These are phyloP conservation scores for Todiramphus saurophagus DNA, from an alignment of 2,113 vertebrate species.

Conservation along the genomic window DNA sequence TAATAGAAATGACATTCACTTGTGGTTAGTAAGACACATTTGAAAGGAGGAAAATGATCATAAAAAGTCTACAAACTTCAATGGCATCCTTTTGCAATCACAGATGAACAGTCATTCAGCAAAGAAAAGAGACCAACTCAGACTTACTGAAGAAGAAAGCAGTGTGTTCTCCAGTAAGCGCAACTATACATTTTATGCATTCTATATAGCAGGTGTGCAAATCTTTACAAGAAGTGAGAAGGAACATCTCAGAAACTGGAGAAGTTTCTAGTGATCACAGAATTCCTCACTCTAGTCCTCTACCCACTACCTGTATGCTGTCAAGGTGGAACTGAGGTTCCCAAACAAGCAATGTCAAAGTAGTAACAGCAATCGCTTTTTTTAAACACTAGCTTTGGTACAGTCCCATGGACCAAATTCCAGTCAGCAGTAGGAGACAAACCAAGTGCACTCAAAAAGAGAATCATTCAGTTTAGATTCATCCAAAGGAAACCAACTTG, in stretches of 20 bases:
- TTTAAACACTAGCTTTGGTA: not conserved
- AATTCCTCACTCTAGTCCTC: not conserved
- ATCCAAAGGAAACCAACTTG: not conserved
- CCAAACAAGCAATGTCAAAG: not conserved
- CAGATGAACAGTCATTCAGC: not conserved
- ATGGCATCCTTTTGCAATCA: not conserved
- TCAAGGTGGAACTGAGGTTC: not conserved
- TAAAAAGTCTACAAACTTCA: not conserved
- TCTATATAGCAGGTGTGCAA: fast-evolving
- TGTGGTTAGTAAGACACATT: not conserved
- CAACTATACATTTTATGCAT: not conserved
- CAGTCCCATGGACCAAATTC: not conserved
- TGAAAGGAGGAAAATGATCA: not conserved
- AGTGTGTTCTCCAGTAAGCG: not conserved
- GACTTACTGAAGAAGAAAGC: not conserved
- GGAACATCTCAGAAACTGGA: not conserved
- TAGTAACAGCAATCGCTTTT: not conserved
- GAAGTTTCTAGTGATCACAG: not conserved
- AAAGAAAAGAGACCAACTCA: not conserved
- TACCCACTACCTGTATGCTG: not conserved
- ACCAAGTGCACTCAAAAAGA: not conserved
- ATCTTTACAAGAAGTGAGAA: not conserved
- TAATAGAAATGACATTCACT: not conserved
- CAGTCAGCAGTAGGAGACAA: not conserved
- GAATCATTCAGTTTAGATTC: not conserved